Base-by-base conservation (phyloP, 1,140 invertebrate species). In the Cotesia glomerata region DNA sequence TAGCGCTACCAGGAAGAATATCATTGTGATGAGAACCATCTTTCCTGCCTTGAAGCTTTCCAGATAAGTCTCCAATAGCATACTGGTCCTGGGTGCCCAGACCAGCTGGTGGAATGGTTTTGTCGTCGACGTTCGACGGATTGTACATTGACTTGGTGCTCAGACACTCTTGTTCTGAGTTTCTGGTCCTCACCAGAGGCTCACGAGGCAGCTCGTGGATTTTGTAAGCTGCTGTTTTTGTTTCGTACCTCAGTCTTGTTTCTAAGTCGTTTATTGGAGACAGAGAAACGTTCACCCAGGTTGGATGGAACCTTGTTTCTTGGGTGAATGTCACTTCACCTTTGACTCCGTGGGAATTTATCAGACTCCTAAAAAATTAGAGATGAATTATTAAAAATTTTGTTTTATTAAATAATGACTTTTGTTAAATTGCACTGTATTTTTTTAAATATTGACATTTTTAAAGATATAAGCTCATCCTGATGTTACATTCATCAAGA, bases 51-150 rank as follows among this genome's bases (percentile, higher is more conserved):
- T 93, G 91, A 65, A 93, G 91, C 86, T 98, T 99, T 5, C 95
- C 95, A 65, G 95, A 94, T 3, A 99, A 84, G 85, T 98, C 96
- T 0, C 96, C 95, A 11, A 97, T 85, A 3, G 94, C 90, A 79
- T 97, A 98, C 79, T 95, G 92, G 84, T 98, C 95, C 82, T 95
- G 94, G 4, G 95, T 96, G 34, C 94, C 93, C 74, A 89, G 86
- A 26, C 91, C 92, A 90, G 79, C 84, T 5, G 92, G 93, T 5
- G 93, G 92, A 45, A 88, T 77, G 26, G 81, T 82, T 3, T 88
- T 86, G 13, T 88, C 73, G 64, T 91, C 85, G 34, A 90, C 79
- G n/a, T 90, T 88, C 3, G 86, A 87, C 0, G 94, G 94, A 86
- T 95, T 93, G 76, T 90, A 94, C 32, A 94, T 80, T 5, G 85